Conservation (phyloP, 2,888 invertebrate species). For the Oscheius sp. region DNA sequence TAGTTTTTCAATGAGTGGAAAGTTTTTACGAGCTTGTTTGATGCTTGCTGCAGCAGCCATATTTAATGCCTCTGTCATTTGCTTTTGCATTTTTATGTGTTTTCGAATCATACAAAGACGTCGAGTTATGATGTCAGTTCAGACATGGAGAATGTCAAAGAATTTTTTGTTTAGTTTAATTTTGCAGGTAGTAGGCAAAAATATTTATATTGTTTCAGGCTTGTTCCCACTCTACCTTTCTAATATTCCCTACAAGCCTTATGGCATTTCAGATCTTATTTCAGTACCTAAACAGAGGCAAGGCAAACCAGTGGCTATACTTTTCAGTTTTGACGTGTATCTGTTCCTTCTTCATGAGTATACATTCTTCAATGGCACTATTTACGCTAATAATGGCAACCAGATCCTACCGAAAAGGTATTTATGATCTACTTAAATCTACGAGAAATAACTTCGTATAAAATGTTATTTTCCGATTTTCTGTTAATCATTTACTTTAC, state of each 20-base stretch:
- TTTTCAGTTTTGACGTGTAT: neutral
- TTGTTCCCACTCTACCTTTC: neutral
- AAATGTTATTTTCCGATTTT: too few relatives aligned
- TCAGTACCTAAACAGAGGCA: neutral
- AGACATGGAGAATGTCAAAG: neutral
- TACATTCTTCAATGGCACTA: neutral
- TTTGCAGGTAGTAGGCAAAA: neutral
- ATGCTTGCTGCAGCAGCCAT: neutral
- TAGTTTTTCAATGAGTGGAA: neutral
- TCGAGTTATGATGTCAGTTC: neutral
- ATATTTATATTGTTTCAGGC: neutral
- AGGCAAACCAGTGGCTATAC: neutral
- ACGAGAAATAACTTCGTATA: too few relatives aligned
- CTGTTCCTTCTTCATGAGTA: neutral
- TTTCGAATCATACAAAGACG: neutral
- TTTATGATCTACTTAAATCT: neutral
- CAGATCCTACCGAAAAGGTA: neutral
- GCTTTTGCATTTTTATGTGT: neutral
- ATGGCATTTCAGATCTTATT: neutral
- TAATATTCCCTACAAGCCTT: neutral
- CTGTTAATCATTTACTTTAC: too few relatives aligned
- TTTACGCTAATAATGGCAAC: neutral
- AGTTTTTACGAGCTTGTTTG: neutral
- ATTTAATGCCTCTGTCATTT: neutral
- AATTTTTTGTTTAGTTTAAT: neutral